phyloP scores from a whole-genome alignment of 2,888 invertebrate species.

The Boloria selene region DNA sequence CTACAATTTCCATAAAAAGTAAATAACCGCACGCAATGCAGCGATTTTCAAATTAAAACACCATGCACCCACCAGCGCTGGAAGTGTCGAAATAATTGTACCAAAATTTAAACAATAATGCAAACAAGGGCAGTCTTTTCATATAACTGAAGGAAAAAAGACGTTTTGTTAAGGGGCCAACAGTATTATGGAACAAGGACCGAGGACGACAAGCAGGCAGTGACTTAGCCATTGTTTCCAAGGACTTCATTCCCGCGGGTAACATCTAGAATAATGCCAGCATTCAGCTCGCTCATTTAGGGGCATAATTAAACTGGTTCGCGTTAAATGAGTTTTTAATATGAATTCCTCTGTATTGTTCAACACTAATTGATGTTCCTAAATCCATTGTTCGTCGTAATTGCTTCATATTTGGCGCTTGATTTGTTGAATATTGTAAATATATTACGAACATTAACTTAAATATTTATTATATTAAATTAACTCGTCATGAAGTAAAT shows the following conservation, averaged over 20 bases:
- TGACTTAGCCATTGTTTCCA: slow-evolving; percentile 31
- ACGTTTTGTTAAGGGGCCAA: slow-evolving; percentile 14
- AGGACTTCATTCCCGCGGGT: slow-evolving; percentile 31
- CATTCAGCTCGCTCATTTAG: slow-evolving; percentile 34
- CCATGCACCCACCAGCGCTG: not conserved
- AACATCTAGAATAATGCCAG: slow-evolving; percentile 33
- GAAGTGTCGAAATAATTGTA: slow-evolving; percentile 6
- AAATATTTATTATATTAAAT: not conserved
- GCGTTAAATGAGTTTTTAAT: slow-evolving; percentile 37
- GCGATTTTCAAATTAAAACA: slow-evolving; percentile 1
- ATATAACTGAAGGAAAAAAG: slow-evolving; percentile 7
- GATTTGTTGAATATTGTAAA: not conserved
- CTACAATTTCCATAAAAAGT: not conserved
- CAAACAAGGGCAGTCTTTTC: slow-evolving; percentile 6
- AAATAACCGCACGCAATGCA: slow-evolving; percentile 6
- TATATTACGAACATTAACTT: too few species aligned
- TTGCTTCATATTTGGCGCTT: slow-evolving; percentile 1
- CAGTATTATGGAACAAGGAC: slow-evolving; percentile 9
- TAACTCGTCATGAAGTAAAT: not conserved
- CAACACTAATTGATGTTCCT: slow-evolving; percentile 28
- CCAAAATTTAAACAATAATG: not conserved
- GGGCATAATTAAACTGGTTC: slow-evolving; percentile 32
- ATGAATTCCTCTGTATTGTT: slow-evolving; percentile 30
- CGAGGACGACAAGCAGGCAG: slow-evolving; percentile 25
- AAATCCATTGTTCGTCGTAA: slow-evolving; percentile 9